Base-by-base conservation (phyloP, 2,888 invertebrate species). In the Phlogophora meticulosa region DNA sequence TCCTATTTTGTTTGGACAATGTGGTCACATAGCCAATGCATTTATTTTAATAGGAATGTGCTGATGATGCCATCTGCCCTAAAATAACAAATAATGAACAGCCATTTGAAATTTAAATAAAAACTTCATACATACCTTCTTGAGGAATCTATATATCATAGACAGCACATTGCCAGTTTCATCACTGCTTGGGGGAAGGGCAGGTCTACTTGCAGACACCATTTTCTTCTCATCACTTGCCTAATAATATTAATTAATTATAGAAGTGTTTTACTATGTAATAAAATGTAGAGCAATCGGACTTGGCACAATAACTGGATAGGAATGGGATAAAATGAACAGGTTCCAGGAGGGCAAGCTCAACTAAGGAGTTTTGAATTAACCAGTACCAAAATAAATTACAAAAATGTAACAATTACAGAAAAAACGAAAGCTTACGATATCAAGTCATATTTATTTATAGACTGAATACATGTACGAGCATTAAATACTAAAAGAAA, bases 121-220 rank as follows among this genome's bases (percentile, higher is more conserved):
- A 53, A 57, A 67, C 58, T 15, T 15, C 17, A 10, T 48, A 57
- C 53, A 57, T 87, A 96, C 96, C 93, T 97, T 97, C 89, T 97
- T 97, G 36, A 96, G 94, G 73, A 96, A 96, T 83, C 96, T 95
- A 83, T 97, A 97, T 59, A 97, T 92, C 75, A 97, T 90, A 28
- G 96, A 95, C 59, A 97, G 86, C 63, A 97, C 96, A 88, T 95
- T 95, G 51, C 87, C 85, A 78, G 93, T 93, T 60, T 94, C 95
- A 78, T 94, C 94, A 86, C 91, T 90, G 87, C 93, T 90, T 70
- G 95, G 88, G 73, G 96, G 91, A 72, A 94, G 83, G 62, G 88
- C 93, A 73, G 93, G 88, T 82, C 92, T 96, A 84, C 96, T 96
- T 69, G 92, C 80, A 55, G 90, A 85, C 36, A 90, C 91, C 96